phyloP scores from a whole-genome alignment of 2,797 vertebrate species.

The Epinephelus coioides region DNA sequence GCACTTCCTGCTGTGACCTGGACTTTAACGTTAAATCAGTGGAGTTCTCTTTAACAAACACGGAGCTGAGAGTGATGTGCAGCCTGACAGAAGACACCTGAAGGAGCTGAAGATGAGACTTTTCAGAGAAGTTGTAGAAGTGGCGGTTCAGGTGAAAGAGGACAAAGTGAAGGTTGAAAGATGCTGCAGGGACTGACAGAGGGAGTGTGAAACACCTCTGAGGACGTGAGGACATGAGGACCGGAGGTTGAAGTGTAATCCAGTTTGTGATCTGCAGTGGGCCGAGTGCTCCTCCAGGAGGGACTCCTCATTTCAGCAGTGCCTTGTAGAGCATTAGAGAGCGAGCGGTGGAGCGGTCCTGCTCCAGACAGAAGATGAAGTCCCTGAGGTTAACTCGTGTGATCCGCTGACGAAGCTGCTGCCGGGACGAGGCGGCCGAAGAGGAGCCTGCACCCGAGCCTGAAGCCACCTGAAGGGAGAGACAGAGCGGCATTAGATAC shows the following conservation, averaged over 20 bases:
- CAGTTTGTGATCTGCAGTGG: slow-evolving; percentile 25
- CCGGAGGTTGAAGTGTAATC: slow-evolving; percentile 46
- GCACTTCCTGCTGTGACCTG: too few species aligned
- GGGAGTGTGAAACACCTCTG: slow-evolving; percentile 69
- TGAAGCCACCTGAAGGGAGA: slow-evolving; percentile 71
- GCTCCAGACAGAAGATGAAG: slow-evolving; percentile 91
- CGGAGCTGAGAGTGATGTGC: too few species aligned
- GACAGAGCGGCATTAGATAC: background rate
- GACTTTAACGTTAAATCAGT: too few species aligned
- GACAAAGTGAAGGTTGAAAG: too few species aligned
- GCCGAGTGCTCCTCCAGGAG: slow-evolving; percentile 44
- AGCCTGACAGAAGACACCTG: too few species aligned
- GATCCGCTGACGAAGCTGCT: slow-evolving; percentile 88
- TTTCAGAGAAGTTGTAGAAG: too few species aligned
- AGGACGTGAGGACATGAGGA: slow-evolving; percentile 54
- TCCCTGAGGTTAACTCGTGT: slow-evolving; percentile 91
- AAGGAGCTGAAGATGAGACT: too few species aligned
- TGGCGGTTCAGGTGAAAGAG: too few species aligned
- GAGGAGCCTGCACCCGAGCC: slow-evolving; percentile 70
- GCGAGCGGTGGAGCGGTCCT: slow-evolving; percentile 84
- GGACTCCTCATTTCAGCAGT: slow-evolving; percentile 85
- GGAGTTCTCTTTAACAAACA: too few species aligned
- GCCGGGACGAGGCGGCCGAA: slow-evolving; percentile 76
- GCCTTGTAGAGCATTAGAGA: slow-evolving; percentile 84
- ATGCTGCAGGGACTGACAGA: background rate